Conservation (phyloP, 2,113 vertebrate species). For the Egretta garzetta region DNA sequence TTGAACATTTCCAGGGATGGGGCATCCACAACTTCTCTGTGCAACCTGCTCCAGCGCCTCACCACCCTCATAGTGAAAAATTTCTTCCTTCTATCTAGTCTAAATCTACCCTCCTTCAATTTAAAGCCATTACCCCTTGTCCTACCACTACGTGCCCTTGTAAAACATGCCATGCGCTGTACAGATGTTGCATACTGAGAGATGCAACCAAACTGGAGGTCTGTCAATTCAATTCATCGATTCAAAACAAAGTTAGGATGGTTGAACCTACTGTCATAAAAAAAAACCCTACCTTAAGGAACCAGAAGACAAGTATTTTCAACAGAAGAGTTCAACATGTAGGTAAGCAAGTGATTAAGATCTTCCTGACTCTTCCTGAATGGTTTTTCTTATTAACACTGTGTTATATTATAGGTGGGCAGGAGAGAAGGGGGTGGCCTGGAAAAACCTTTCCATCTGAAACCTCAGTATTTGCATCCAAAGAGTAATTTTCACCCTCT, state of each 20-base stretch:
- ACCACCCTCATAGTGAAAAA: no score
- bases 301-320: background rate
- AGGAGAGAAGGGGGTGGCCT: background rate
- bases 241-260: background rate
- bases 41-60: no score
- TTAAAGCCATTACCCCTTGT: no score
- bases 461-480: background rate
- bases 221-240: background rate
- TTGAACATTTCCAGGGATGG: no score
- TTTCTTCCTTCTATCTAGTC: no score
- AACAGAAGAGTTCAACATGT: background rate
- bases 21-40: no score
- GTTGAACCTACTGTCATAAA: background rate
- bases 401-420: background rate
- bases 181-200: background rate
- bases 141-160: no score
- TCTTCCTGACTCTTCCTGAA: background rate
- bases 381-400: background rate
- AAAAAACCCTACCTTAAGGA: background rate
- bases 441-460: background rate
- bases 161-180: background rate
- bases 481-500: conserved; percentile 5
- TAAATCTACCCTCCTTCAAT: no score
- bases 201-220: background rate
- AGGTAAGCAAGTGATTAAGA: background rate